phyloP scores from a whole-genome alignment of 35 echinoderm and acorn worm species.

The Diadema setosum region DNA sequence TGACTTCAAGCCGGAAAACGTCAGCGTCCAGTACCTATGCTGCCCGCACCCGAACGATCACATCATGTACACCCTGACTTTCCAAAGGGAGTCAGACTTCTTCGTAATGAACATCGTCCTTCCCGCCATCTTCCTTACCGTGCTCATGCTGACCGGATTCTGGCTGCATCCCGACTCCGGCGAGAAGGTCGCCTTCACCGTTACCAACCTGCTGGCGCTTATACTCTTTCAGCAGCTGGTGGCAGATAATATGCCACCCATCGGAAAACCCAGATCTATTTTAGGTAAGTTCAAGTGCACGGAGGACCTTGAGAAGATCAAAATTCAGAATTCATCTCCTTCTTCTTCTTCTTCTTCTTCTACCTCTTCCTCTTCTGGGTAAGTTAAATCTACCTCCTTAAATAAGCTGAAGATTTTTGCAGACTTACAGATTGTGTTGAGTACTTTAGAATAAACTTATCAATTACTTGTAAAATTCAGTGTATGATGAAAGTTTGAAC shows the following conservation, averaged over 20 bases:
- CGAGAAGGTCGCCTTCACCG: constrained; percentile 55
- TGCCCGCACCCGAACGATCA: constrained; percentile 13
- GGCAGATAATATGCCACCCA: constrained; percentile 38
- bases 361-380: too few relatives aligned
- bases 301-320: too few relatives aligned
- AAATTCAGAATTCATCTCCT: too few relatives aligned
- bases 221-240: constrained; percentile 69
- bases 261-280: constrained; percentile 10
- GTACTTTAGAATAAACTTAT: too few relatives aligned
- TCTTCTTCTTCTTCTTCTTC: too few relatives aligned
- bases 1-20: neutral
- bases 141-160: constrained; percentile 25
- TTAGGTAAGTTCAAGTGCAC: neutral
- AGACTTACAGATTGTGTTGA: too few relatives aligned
- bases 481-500: too few relatives aligned
- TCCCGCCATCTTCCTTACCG: constrained; percentile 12
- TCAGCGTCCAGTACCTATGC: constrained; percentile 1
- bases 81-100: neutral
- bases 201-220: constrained; percentile 57
- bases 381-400: too few relatives aligned
- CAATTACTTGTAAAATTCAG: too few relatives aligned
- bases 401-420: too few relatives aligned
- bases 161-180: constrained; percentile 52
- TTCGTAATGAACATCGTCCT: neutral
- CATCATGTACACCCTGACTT: constrained; percentile 40